phyloP scores from a whole-genome alignment of 2,888 invertebrate species.

The Nomada flava region DNA sequence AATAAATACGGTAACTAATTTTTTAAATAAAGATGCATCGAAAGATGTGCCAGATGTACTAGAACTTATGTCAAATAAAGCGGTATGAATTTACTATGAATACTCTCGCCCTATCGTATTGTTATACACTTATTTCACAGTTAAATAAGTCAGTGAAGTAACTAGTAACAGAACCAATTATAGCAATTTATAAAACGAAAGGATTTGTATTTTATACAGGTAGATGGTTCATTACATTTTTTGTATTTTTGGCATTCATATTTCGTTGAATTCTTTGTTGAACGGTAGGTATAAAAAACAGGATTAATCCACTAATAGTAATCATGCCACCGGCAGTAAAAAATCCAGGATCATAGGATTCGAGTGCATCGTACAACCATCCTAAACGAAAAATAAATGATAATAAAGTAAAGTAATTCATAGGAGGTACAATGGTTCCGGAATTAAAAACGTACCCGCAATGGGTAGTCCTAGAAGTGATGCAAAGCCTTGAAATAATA shows the following conservation, averaged over 20 bases:
- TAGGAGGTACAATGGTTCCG: not conserved
- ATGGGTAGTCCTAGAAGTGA: slow-evolving; percentile 96
- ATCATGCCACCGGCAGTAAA: slow-evolving; percentile 94
- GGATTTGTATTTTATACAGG: slow-evolving; percentile 15
- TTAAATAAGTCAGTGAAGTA: not conserved
- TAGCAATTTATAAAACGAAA: not conserved
- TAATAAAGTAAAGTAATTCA: not conserved
- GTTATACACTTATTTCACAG: not conserved
- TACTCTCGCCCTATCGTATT: not conserved
- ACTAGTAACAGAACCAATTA: not conserved
- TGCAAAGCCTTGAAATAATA: slow-evolving; percentile 97
- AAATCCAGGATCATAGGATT: slow-evolving; percentile 95
- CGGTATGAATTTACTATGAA: too few species aligned
- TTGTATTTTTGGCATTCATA: slow-evolving; percentile 84
- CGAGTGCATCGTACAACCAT: slow-evolving; percentile 91
- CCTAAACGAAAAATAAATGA: slow-evolving; percentile 86
- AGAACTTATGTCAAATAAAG: not conserved
- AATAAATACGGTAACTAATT: accelerated
- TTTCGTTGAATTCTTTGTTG: slow-evolving; percentile 44
- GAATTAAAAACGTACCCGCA: slow-evolving; percentile 89
- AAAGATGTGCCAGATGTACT: accelerated
- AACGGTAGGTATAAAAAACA: slow-evolving; percentile 90
- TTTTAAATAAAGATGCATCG: not conserved
- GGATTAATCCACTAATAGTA: slow-evolving; percentile 93
- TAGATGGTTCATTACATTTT: slow-evolving; percentile 80